Evolutionary conservation across 2,113 vertebrate species (phyloP), one percentile per base, ranked within the genome.

Genomic region (Scopus umbretta): DNA sequence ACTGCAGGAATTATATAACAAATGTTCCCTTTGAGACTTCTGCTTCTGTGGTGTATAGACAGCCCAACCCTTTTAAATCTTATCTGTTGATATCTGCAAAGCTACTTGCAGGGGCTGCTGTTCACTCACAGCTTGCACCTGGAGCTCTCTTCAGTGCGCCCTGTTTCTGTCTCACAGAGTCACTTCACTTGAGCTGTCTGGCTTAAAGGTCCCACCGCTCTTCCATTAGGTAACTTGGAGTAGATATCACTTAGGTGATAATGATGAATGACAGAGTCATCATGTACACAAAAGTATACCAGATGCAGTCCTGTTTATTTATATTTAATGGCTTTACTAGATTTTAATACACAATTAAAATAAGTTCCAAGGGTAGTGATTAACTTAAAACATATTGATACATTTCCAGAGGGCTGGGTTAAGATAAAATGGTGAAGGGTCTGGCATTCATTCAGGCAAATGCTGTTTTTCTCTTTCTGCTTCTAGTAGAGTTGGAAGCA

Each of bases 311-410:
- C 27, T 91, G 18, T 78, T 94, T 75, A 89, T 89, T 85, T 80
- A 10, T 53, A 72, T 79, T 83, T 95, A 87, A 85, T 75, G 22
- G 32, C 36, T 65, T 88, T 72, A 79, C 40, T 63, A 84, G 49
- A 84, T 94, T 94, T 71, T 81, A 93, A 94, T 68, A 36, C 45
- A 66, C 43, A 75, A 87, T 95, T 94, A 87, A 71, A 43, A 19
- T 73, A 92, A 75, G 30, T 70, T 85, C 59, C 38, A 50, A 87
- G 50, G 43, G 27, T 73, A 67, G 40, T 6, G 7, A 96, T 95
- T 91, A 86, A 73, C 36, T 95, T 87, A 80, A 82, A 83, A 66
- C 47, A 67, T 45, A 76, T 43, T 21, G 53, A 34, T n/a, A 56
- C 22, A 53, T 70, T 85, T 92, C 42, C 13, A 19, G 50, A 70